A percentile compares a stretch with the other conserved stretches of the same genome.
These are phyloP conservation scores for Parotia lawesii DNA, from an alignment of 2,113 vertebrate species.

Conservation along the genomic window DNA sequence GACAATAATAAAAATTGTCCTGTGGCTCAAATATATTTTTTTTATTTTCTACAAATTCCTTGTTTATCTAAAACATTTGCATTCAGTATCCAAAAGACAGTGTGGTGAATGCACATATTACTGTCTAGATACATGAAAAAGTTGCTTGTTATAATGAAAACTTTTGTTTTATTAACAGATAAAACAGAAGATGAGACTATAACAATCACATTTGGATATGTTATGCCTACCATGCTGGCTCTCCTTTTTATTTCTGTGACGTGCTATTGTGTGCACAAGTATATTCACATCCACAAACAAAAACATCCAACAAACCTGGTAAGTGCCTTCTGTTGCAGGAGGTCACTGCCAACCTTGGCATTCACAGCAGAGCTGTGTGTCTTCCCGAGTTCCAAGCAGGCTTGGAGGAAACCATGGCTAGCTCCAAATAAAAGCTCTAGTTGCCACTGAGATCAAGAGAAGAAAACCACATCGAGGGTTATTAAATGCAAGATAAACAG, in stretches of 20 bases:
- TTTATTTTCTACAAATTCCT: background rate
- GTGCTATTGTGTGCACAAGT: constrained; percentile 70
- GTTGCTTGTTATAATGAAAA: background rate
- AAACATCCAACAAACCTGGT: constrained; percentile 78
- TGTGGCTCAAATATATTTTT: background rate
- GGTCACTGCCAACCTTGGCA: background rate
- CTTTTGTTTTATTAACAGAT: constrained; percentile 62
- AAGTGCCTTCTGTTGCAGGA: constrained; percentile 25
- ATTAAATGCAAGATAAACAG: background rate
- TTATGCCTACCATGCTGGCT: constrained; percentile 66
- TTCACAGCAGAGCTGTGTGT: background rate
- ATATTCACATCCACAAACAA: constrained; percentile 70
- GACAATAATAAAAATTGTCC: background rate
- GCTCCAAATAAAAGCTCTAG: background rate
- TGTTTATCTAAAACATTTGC: background rate
- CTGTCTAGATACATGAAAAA: background rate
- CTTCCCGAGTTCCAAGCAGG: background rate
- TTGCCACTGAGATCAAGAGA: background rate
- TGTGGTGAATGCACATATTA: background rate
- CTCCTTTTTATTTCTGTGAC: constrained; percentile 61
- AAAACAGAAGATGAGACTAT: constrained; percentile 36
- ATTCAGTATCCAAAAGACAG: background rate
- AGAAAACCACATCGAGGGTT: background rate
- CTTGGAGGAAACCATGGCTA: background rate
- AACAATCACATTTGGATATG: constrained; percentile 67